Base-by-base conservation (phyloP, 2,113 vertebrate genomes). In the Gnathonemus echidnorhynchus region DNA sequence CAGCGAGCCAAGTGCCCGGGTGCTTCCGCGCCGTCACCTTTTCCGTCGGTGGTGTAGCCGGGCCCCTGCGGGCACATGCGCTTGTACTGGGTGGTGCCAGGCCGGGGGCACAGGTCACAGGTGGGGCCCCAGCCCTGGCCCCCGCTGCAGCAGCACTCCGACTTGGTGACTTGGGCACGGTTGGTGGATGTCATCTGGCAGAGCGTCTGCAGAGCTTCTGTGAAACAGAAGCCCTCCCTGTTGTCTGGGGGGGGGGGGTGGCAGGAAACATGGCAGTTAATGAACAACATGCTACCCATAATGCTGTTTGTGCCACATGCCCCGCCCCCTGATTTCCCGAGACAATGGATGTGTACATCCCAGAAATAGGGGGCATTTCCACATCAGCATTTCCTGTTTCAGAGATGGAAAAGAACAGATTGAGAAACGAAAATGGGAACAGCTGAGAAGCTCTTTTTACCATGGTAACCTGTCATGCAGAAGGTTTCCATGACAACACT, bases 161-260 rank as follows among this genome's bases (percentile, higher is more conserved):
- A 99, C 95, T 99, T 99, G 92, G 97, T 98, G 94, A 99, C 98
- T 0, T 96, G 90, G 62, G 97, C 97, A 92, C 97, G 96, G 96
- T 97, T 99, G 92, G 97, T 98, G 0, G 98, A 99, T 2, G 96
- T 96, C 2, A 99, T 97, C 93, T 99, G 98, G 94, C 98, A 99
- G 96, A 99, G 95, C 5, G 97, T 99, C 89, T 99, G 98, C 86
- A 99, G 95, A 31, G 99, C 98, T 91, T 99, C 98, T 0, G 96
- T 97, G 95, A 97, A 99, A 94, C 98, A 99, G 96, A 99, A 98
- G 70, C 98, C 98, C 92, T 98, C 95, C 0, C 98, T 97, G 92
- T 97, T 98, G 96, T 99, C 98, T 99, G 92, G 31, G 94, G 92
- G 11, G 56, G 45, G 13, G 17, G 15, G 7, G 39, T 0, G 39